Evolutionary conservation across 2,888 invertebrate species (phyloP).

Genomic region (Lepidochrysops patricia): DNA sequence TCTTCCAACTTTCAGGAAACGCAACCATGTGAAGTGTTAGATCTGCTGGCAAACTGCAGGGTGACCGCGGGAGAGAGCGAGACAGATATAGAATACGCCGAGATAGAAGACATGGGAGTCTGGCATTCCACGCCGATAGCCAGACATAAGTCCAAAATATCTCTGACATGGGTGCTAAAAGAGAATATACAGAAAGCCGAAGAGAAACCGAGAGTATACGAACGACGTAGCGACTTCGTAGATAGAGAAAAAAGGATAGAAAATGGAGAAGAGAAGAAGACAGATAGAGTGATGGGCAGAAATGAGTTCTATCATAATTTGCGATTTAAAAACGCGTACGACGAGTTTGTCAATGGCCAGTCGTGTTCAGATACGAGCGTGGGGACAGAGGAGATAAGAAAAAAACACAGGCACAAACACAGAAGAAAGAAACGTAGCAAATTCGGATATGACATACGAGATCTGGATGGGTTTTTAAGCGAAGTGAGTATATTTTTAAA

Average conservation of each 20-base stretch:
- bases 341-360: constrained; percentile 49
- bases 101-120: constrained; percentile 64
- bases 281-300: constrained; percentile 52
- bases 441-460: constrained; percentile 87
- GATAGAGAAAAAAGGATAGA: constrained; percentile 39
- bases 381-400: constrained; percentile 57
- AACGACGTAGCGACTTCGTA: constrained; percentile 35
- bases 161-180: constrained; percentile 83
- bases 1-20: constrained; percentile 18
- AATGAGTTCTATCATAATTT: constrained; percentile 67
- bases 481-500: constrained; percentile 68
- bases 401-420: constrained; percentile 65
- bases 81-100: constrained; percentile 54
- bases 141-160: constrained; percentile 77
- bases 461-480: constrained; percentile 84
- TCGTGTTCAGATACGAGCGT: constrained; percentile 48
- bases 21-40: constrained; percentile 51
- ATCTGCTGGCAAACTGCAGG: constrained; percentile 57
- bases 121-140: constrained; percentile 66
- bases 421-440: constrained; percentile 53
- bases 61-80: constrained; percentile 38
- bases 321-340: constrained; percentile 57
- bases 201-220: constrained; percentile 33
- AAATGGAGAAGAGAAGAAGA: constrained; percentile 29
- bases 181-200: constrained; percentile 69